A percentile compares a stretch with the other conserved stretches of the same genome.
These are phyloP conservation scores for Protaetia brevitarsis DNA, from an alignment of 1,140 invertebrate species.

Conservation along the genomic window DNA sequence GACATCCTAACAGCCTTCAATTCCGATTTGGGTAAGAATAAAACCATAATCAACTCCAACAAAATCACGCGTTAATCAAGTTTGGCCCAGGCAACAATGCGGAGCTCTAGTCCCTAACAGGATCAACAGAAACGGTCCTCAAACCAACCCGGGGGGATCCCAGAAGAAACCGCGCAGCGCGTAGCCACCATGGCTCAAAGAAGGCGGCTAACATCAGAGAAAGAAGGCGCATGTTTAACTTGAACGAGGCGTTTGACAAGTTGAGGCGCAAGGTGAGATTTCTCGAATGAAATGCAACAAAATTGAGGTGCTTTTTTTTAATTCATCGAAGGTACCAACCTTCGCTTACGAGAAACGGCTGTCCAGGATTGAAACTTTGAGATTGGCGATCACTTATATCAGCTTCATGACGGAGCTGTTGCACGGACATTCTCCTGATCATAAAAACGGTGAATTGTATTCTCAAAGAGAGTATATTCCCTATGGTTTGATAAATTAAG, in stretches of 20 bases:
- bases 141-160: constrained; percentile 43
- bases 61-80: neutral
- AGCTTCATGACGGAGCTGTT: constrained; percentile 93
- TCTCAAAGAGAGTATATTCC: constrained; percentile 45
- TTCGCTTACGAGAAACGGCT: constrained; percentile 98
- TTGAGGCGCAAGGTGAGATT: constrained; percentile 65
- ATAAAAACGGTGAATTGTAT: constrained; percentile 43
- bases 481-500: constrained; percentile 46
- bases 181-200: constrained; percentile 88
- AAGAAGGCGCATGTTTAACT: constrained; percentile 91
- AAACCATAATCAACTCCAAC: neutral
- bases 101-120: constrained; percentile 47
- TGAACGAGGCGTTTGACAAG: constrained; percentile 97
- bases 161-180: constrained; percentile 79
- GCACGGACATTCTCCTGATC: constrained; percentile 58
- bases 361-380: constrained; percentile 95
- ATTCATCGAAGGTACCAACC: constrained; percentile 78
- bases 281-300: neutral
- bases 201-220: constrained; percentile 91
- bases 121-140: constrained; percentile 37
- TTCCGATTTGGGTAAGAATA: constrained; percentile 52
- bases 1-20: constrained; percentile 57
- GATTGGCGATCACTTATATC: constrained; percentile 97
- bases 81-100: constrained; percentile 51
- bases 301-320: neutral